A percentile compares a stretch with the other conserved stretches of the same genome.
These are phyloP conservation scores for Poeciliopsis turneri DNA, from an alignment of 2,797 vertebrate species.

Conservation along the genomic window DNA sequence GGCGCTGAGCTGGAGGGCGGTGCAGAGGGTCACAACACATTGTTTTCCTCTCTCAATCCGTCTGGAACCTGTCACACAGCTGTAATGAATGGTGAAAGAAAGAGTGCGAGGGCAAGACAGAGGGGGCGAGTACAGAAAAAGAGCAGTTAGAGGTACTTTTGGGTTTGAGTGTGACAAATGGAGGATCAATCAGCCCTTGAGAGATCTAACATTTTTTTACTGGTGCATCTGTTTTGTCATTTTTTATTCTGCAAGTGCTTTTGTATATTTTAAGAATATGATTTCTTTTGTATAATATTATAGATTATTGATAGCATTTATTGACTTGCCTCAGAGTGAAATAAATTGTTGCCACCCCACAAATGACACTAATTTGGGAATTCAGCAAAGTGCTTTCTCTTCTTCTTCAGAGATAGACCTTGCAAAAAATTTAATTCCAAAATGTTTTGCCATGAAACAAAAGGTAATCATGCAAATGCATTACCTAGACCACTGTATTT, in stretches of 20 bases:
- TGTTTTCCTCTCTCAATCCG: slow-evolving; percentile 75
- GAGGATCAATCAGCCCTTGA: slow-evolving; percentile 65
- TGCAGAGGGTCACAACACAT: slow-evolving; percentile 84
- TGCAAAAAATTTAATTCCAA: background rate
- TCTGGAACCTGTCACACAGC: slow-evolving; percentile 77
- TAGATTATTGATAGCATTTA: background rate
- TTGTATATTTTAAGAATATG: no score
- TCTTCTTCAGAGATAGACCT: background rate
- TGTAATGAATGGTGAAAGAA: slow-evolving; percentile 79
- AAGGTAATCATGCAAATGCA: background rate
- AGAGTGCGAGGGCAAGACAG: slow-evolving; percentile 50
- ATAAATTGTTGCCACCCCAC: background rate
- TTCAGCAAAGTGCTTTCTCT: background rate
- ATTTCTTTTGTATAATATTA: background rate
- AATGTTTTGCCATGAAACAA: background rate
- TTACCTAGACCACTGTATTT: no score
- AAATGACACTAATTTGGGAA: background rate
- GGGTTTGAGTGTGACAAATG: slow-evolving; percentile 68
- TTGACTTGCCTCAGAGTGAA: background rate
- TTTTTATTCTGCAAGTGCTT: background rate
- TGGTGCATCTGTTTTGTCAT: slow-evolving; percentile 43
- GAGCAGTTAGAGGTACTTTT: slow-evolving; percentile 59
- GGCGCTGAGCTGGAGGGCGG: slow-evolving; percentile 79
- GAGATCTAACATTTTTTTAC: slow-evolving; percentile 10
- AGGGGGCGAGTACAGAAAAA: slow-evolving; percentile 46